Evolutionary conservation across 2,888 invertebrate species (phyloP).

Genomic region (Caenorhabditis sp.): DNA sequence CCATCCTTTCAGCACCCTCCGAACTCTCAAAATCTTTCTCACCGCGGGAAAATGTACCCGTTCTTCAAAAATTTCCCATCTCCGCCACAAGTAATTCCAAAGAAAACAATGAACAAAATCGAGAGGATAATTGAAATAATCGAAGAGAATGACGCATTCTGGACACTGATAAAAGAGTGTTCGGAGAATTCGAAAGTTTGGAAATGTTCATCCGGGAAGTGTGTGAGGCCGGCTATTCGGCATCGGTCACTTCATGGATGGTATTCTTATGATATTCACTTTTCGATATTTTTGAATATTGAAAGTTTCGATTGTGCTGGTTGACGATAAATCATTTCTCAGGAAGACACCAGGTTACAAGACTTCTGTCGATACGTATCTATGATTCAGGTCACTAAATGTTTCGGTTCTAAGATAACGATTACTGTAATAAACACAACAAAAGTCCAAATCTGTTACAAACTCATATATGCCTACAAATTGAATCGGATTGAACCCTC

Average conservation of each 20-base stretch:
- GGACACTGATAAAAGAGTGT: slow-evolving; percentile 48
- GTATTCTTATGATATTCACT: slow-evolving; percentile 62
- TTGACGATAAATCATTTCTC: slow-evolving; percentile 2
- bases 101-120: slow-evolving; percentile 38
- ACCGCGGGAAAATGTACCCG: slow-evolving; percentile 34
- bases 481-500: no score
- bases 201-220: slow-evolving; percentile 52
- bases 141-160: slow-evolving; percentile 48
- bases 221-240: slow-evolving; percentile 33
- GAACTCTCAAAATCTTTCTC: slow-evolving; percentile 18
- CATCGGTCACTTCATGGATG: slow-evolving; percentile 53
- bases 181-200: slow-evolving; percentile 25
- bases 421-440: no score
- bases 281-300: slow-evolving; percentile 43
- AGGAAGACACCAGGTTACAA: not conserved
- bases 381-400: no score
- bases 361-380: no score
- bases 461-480: no score
- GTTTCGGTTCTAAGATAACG: no score
- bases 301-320: slow-evolving; percentile 46
- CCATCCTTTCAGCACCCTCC: slow-evolving; percentile 23
- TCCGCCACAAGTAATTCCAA: slow-evolving; percentile 33
- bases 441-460: not conserved
- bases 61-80: slow-evolving; percentile 25
- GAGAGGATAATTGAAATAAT: slow-evolving; percentile 30